These are phyloP conservation scores for Synergus itoensis DNA, from an alignment of 2,888 invertebrate species.

Conservation along the genomic window DNA sequence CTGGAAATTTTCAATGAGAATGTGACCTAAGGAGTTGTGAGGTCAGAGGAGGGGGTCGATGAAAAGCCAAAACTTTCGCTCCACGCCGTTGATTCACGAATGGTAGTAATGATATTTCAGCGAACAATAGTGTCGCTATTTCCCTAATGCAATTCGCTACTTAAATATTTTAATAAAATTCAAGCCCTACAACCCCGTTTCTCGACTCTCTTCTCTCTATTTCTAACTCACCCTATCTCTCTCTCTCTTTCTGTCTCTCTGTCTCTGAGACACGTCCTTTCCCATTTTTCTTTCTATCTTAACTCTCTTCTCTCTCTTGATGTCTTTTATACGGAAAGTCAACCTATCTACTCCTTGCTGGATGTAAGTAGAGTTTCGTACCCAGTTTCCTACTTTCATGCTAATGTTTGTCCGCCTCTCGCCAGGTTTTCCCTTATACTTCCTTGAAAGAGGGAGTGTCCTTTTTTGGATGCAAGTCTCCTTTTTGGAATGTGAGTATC, in stretches of 20 bases:
- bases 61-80: constrained; percentile 43
- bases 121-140: constrained; percentile 69
- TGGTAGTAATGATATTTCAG: constrained; percentile 66
- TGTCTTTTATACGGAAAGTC: constrained; percentile 31
- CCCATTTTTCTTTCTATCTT: constrained; percentile 44
- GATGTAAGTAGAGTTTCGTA: constrained; percentile 42
- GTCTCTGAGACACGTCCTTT: constrained; percentile 41
- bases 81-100: constrained; percentile 38
- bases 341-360: constrained; percentile 7
- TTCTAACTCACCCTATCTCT: background rate
- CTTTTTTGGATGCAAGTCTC: background rate
- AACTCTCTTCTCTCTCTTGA: constrained; percentile 42
- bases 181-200: constrained; percentile 59
- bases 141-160: constrained; percentile 71
- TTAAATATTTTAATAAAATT: constrained; percentile 73
- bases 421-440: background rate
- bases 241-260: constrained; percentile 43
- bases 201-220: constrained; percentile 53
- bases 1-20: background rate
- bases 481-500: background rate
- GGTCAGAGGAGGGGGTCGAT: constrained; percentile 45
- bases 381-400: constrained; percentile 62
- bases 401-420: constrained; percentile 60
- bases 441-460: background rate
- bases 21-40: background rate